Percentiles rank a stretch among this genome's conserved stretches.
Conservation (phyloP, 2,113 vertebrate genomes). For the Odocoileus virginianus region DNA sequence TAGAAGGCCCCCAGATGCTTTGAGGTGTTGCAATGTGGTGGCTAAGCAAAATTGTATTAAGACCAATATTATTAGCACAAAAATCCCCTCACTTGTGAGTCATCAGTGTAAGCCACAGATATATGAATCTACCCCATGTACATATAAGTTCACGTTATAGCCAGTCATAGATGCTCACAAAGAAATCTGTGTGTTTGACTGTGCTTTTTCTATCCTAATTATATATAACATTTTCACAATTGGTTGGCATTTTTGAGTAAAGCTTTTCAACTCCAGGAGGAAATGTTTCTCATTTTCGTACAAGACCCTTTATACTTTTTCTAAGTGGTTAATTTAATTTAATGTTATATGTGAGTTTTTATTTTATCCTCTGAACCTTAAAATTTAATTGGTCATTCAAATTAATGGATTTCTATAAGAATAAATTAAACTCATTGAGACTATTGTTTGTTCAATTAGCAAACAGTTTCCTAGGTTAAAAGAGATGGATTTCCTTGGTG, state of each 20-base stretch:
- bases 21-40: not conserved
- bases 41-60: not conserved
- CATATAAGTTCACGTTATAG: not conserved
- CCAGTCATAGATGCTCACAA: not conserved
- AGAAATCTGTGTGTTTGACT: not conserved
- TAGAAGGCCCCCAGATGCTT: not conserved
- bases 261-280: not conserved
- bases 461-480: not conserved
- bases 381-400: not conserved
- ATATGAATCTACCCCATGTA: not conserved
- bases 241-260: not conserved
- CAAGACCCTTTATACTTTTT: not conserved
- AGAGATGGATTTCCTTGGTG: not conserved
- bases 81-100: not conserved
- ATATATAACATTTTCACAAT: not conserved
- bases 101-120: not conserved
- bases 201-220: not conserved
- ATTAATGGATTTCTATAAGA: not conserved
- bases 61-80: not conserved
- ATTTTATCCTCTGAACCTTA: not conserved
- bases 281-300: not conserved
- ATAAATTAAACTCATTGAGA: not conserved
- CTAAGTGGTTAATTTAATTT: conserved; percentile 5
- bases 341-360: not conserved
- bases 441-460: not conserved